Conservation (phyloP, 2,113 vertebrate species). For the Amphiprion percula region DNA sequence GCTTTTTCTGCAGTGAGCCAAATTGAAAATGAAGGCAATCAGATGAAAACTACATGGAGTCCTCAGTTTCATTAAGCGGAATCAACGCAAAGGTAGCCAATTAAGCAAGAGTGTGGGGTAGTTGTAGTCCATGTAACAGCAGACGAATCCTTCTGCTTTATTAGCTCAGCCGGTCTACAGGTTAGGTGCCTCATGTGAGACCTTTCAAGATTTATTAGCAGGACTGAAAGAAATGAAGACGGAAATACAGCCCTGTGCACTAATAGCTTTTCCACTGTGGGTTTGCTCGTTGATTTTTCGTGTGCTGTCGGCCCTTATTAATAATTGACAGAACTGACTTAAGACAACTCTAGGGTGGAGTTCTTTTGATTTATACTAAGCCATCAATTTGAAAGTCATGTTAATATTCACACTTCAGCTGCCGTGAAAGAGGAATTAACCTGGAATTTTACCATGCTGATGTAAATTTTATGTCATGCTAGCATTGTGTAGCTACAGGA, state of each 20-base stretch:
- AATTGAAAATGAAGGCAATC: conserved; percentile 65
- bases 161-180: conserved; percentile 7
- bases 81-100: conserved; percentile 27
- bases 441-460: background rate
- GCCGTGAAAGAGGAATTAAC: background rate
- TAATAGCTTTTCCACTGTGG: background rate
- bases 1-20: conserved; percentile 58
- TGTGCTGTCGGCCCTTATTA: background rate
- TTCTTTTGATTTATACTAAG: too few species aligned
- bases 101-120: conserved; percentile 22
- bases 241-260: conserved; percentile 4
- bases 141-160: conserved; percentile 13
- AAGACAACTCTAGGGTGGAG: background rate
- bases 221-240: conserved; percentile 24
- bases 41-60: conserved; percentile 43
- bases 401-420: background rate
- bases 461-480: background rate
- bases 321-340: background rate
- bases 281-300: conserved; percentile 13
- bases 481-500: too few species aligned
- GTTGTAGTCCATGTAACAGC: background rate
- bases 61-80: conserved; percentile 13
- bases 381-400: background rate
- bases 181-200: conserved; percentile 12
- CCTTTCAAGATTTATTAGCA: conserved; percentile 7